Evolutionary conservation across 2,113 vertebrate species (phyloP), one percentile per base, ranked within the genome.

Genomic region (Xiphorhynchus elegans): DNA sequence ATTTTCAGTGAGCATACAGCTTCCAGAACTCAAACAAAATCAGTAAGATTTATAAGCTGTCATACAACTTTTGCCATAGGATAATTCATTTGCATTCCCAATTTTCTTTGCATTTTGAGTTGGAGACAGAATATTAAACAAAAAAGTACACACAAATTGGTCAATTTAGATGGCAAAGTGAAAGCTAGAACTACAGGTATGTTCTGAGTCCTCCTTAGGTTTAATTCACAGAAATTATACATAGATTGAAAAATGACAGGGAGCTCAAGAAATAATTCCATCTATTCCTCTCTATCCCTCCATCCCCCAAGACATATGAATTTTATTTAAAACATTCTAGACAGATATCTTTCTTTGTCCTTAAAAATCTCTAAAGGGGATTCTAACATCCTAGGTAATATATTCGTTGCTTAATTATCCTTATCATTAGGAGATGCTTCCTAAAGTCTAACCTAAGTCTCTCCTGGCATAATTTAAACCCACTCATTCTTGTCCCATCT

Each of bases 321-420:
- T 58, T n/a, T 17, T 35, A 77, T 63, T 83, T 59, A 12, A 90
- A 77, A 81, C 8, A 83, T 69, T 77, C 50, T 42, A 35, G 46
- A 44, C 44, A 80, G 42, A 6, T 62, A 92, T 31, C 35, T 85
- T 77, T 81, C 37, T 86, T 64, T 76, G 69, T 79, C 52, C 40
- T 92, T 88, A 90, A 84, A 84, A 93, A 70, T 46, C 59, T 78
- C 60, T 55, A 40, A 66, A 67, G 94, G 88, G 40, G 83, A 93
- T 85, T 85, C 59, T 81, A 82, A 62, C 76, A 86, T 90, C 40
- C 52, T 72, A 70, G 52, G 50, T 81, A 92, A 95, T 78, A 90
- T 39, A 94, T 84, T 90, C 15, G 81, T 67, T 84, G 42, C 72
- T 92, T 92, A 84, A 95, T 92, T 93, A 93, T 58, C 49, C 85